Evolutionary conservation across 2,888 invertebrate species (phyloP).

Genomic region (Phyto melanocephala): DNA sequence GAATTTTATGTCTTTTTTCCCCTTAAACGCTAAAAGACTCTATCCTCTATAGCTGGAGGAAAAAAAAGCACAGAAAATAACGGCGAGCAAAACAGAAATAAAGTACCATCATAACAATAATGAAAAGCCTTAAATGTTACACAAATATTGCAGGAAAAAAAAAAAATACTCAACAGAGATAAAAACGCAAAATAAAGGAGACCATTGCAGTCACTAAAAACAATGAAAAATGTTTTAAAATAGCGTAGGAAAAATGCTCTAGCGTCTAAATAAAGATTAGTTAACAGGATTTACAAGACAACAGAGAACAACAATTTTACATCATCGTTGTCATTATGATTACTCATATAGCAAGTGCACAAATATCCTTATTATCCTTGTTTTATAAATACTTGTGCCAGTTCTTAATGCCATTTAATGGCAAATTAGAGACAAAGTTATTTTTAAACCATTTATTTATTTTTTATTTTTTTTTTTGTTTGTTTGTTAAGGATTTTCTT

Average conservation of each 20-base stretch:
- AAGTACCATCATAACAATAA: conserved; percentile 75
- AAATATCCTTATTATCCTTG: conserved; percentile 41
- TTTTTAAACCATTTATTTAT: conserved; percentile 15
- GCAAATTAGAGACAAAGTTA: conserved; percentile 58
- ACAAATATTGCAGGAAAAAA: conserved; percentile 1
- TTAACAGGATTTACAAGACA: conserved; percentile 59
- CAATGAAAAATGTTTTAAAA: conserved; percentile 40
- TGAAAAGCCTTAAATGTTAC: conserved; percentile 76
- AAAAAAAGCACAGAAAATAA: conserved; percentile 9
- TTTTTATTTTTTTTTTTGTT: background rate
- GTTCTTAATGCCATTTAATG: conserved; percentile 58
- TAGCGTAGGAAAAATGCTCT: background rate
- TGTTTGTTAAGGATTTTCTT: conserved; percentile 23
- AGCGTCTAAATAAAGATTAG: conserved; percentile 46
- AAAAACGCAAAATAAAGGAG: background rate
- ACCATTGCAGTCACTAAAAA: conserved; percentile 2
- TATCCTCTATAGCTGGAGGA: conserved; percentile 22
- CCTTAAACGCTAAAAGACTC: background rate
- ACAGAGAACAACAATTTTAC: conserved; percentile 41
- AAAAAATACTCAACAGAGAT: background rate
- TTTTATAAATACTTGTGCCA: conserved; percentile 42
- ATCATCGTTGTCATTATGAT: conserved; percentile 23
- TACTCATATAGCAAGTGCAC: conserved; percentile 1
- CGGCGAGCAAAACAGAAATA: conserved; percentile 55
- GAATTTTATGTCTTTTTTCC: conserved; percentile 61